A percentile compares a stretch with the other conserved stretches of the same genome.
phyloP scores from a whole-genome alignment of 2,888 invertebrate genomes.

The Orthonevra nobilis region DNA sequence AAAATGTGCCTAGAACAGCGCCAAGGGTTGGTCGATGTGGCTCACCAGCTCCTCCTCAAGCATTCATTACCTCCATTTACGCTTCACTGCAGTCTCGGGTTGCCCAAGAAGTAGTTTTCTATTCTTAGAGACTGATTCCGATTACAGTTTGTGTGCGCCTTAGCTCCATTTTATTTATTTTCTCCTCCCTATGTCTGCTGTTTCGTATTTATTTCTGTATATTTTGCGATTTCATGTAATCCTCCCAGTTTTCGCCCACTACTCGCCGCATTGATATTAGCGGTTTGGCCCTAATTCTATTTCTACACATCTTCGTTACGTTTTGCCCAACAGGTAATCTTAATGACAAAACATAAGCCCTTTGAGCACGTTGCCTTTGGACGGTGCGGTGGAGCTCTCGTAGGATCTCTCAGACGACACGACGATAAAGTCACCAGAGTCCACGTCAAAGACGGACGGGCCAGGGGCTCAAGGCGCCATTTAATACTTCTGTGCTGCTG shows the following conservation, averaged over 20 bases:
- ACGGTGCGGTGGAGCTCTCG: neutral
- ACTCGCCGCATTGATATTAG: constrained; percentile 42
- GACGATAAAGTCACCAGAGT: constrained; percentile 35
- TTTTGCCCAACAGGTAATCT: constrained; percentile 51
- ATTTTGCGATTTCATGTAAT: constrained; percentile 11
- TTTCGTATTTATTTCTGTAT: constrained; percentile 1
- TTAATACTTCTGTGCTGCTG: constrained; percentile 46
- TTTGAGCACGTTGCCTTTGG: constrained; percentile 20
- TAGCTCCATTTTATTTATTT: constrained; percentile 30
- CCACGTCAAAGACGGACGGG: constrained; percentile 9
- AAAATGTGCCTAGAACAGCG: constrained; percentile 33
- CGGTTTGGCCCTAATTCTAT: constrained; percentile 27
- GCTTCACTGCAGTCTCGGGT: constrained; percentile 37
- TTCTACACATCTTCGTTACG: constrained; percentile 24
- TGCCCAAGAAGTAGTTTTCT: constrained; percentile 47
- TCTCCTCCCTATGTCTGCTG: neutral
- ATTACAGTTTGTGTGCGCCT: constrained; percentile 43
- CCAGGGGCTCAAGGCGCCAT: constrained; percentile 47
- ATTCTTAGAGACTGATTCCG: constrained; percentile 43
- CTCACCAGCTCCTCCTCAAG: constrained; percentile 22
- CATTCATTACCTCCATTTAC: constrained; percentile 55
- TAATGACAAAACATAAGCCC: constrained; percentile 56
- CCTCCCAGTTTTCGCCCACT: constrained; percentile 1
- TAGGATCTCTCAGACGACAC: neutral
- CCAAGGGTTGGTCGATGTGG: neutral